Percentiles rank a stretch among this genome's conserved stretches.
These are phyloP conservation scores for Artibeus jamaicensis DNA, from an alignment of 2,797 vertebrate species.

Conservation along the genomic window DNA sequence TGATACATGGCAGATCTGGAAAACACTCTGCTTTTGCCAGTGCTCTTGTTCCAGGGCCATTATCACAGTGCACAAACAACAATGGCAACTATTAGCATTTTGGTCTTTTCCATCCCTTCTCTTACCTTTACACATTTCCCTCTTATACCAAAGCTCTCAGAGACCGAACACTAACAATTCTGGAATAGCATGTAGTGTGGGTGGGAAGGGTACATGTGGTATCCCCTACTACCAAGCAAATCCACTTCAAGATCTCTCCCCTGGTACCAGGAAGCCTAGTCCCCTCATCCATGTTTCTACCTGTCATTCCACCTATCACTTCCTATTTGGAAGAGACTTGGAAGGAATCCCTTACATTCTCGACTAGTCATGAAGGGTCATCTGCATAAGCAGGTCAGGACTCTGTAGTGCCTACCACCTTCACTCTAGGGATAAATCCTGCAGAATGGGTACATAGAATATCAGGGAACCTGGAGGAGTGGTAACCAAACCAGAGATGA, in stretches of 20 bases:
- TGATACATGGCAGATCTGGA: not conserved
- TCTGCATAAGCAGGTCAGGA: not conserved
- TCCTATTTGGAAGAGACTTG: not conserved
- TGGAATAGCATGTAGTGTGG: not conserved
- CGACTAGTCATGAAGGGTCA: not conserved
- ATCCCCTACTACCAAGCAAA: not conserved
- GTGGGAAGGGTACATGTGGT: not conserved
- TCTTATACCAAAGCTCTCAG: not conserved
- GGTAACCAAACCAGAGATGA: not conserved
- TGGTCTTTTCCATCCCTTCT: not conserved
- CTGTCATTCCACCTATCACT: not conserved
- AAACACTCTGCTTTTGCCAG: not conserved
- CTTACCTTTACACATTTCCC: not conserved
- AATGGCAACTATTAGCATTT: not conserved
- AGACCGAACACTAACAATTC: not conserved
- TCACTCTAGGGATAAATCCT: not conserved
- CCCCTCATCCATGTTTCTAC: not conserved
- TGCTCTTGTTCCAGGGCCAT: not conserved
- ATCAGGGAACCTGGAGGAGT: not conserved
- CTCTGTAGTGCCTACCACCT: not conserved
- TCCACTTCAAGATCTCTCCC: not conserved
- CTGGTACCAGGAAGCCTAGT: not conserved
- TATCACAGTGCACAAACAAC: not conserved
- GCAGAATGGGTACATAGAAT: not conserved
- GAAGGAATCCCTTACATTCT: not conserved